Conservation (phyloP, 2,113 vertebrate species). For the Ciconia boyciana region DNA sequence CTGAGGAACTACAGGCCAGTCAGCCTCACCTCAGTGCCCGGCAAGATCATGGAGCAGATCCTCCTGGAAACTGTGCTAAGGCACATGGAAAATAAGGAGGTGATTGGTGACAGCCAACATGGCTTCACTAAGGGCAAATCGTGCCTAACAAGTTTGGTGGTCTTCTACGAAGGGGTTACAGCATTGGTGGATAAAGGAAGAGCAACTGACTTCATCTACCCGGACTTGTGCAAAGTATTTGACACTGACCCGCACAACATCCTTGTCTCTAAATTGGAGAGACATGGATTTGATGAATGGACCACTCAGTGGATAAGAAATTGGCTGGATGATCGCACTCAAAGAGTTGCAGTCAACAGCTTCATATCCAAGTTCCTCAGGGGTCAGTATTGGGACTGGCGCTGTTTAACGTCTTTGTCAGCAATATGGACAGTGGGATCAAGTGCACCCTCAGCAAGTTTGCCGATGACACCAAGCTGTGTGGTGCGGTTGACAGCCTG, state of each 20-base stretch:
- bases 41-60: background rate
- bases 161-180: background rate
- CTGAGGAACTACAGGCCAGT: background rate
- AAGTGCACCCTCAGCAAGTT: too few relatives aligned
- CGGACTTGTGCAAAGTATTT: background rate
- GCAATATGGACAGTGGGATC: too few relatives aligned
- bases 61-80: background rate
- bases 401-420: too few relatives aligned
- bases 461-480: too few relatives aligned
- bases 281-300: background rate
- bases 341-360: too few relatives aligned
- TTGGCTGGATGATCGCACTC: too few relatives aligned
- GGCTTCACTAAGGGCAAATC: background rate
- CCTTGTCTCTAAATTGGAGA: background rate
- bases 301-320: too few relatives aligned
- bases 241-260: background rate
- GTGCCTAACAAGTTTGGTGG: background rate
- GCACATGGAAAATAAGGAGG: background rate
- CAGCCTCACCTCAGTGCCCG: background rate
- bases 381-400: too few relatives aligned
- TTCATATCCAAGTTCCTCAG: too few relatives aligned
- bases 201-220: background rate
- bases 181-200: background rate
- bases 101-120: background rate
- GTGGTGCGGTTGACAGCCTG: too few relatives aligned